Percentiles rank a stretch among this genome's conserved stretches.
phyloP scores from a whole-genome alignment of 1,140 invertebrate species.

The Aphelenchoides fujianensis region DNA sequence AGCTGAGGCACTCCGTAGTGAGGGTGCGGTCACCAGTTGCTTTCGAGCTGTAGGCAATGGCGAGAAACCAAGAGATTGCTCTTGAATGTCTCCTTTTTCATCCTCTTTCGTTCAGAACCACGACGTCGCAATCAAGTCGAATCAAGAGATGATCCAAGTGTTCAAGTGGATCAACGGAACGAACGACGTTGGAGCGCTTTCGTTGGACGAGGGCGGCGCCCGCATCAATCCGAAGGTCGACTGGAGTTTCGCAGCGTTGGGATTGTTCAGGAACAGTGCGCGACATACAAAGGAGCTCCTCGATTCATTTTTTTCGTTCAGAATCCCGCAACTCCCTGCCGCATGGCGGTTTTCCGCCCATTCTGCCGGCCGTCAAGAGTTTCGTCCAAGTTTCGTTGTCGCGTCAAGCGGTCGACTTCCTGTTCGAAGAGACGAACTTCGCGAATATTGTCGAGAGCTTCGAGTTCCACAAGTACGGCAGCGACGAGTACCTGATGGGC shows the following conservation, averaged over 20 bases:
- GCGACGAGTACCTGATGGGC: background rate
- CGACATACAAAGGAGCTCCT: background rate
- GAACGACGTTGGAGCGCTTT: too few species aligned
- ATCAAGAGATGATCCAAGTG: too few species aligned
- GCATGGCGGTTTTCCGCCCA: constrained; percentile 10
- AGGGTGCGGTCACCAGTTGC: background rate
- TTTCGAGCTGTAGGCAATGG: constrained; percentile 31
- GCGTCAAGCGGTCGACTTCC: constrained; percentile 20
- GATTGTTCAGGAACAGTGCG: background rate
- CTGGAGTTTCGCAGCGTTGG: background rate
- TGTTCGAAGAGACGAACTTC: constrained; percentile 25
- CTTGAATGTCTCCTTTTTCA: constrained; percentile 17
- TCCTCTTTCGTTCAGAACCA: background rate
- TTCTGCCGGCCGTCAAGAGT: background rate
- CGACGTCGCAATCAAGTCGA: background rate
- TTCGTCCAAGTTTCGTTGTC: constrained; percentile 20
- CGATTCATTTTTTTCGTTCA: constrained; percentile 17
- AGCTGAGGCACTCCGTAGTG: background rate
- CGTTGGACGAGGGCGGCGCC: background rate
- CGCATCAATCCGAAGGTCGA: background rate
- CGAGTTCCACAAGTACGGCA: constrained; percentile 11
- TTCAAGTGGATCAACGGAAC: background rate
- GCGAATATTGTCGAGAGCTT: background rate
- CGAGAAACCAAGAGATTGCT: constrained; percentile 27
- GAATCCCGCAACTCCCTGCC: constrained; percentile 3